These are phyloP conservation scores for Eilema depressum DNA, from an alignment of 2,888 invertebrate species.

Conservation along the genomic window DNA sequence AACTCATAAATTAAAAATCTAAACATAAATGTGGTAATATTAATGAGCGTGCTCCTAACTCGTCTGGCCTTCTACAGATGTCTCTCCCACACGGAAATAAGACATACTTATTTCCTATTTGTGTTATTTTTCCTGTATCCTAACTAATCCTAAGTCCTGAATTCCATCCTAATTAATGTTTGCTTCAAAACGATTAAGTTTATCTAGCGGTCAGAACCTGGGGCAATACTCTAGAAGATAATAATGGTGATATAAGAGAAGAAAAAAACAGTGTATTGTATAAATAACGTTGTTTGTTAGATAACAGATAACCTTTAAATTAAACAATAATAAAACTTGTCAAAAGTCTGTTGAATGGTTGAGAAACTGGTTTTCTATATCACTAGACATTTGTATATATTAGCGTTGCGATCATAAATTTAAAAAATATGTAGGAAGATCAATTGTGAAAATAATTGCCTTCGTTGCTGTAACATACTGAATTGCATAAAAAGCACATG, in stretches of 20 bases:
- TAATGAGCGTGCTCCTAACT: slow-evolving; percentile 3
- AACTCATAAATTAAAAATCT: not conserved
- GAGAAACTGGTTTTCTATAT: not conserved
- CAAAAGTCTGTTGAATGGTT: not conserved
- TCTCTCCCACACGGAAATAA: slow-evolving; percentile 20
- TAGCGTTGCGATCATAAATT: too few relatives aligned
- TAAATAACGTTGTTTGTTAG: not conserved
- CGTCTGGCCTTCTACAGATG: not conserved
- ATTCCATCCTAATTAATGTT: not conserved
- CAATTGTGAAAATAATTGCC: too few relatives aligned
- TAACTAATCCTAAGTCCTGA: too few relatives aligned
- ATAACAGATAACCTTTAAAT: not conserved
- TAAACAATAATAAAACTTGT: not conserved
- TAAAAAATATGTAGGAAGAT: too few relatives aligned
- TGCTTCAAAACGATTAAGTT: not conserved
- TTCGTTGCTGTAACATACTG: too few relatives aligned
- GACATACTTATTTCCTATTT: not conserved
- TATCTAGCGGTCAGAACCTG: not conserved
- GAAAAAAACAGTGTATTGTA: too few relatives aligned
- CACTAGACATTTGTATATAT: not conserved
- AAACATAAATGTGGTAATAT: slow-evolving; percentile 1
- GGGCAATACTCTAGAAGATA: not conserved
- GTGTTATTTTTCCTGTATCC: not conserved
- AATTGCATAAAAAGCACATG: too few relatives aligned
- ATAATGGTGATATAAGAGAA: not conserved